Evolutionary conservation across 1,140 invertebrate genomes (phyloP), one percentile per base, ranked within the genome.

Genomic region (Thaumetopoea pityocampa): DNA sequence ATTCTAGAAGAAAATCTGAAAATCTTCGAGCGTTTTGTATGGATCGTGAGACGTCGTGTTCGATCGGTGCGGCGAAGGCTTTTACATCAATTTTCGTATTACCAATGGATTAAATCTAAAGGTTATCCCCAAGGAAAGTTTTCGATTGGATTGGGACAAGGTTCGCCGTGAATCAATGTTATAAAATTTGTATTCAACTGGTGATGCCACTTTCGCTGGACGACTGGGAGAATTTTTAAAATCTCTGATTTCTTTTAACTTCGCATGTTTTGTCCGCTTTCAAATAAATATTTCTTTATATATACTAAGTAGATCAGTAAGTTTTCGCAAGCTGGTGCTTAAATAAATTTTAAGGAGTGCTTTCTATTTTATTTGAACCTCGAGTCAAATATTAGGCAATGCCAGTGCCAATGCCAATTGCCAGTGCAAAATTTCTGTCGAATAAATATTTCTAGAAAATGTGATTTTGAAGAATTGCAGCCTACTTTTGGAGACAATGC

Each of bases 81-180:
- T 73, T 78, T 79, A 80, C 76, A 77, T 83, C 76, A 83, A 83
- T 83, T 83, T 80, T 80, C 74, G 73, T 72, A 83, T 83, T 83
- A 83, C 70, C 71, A 58, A 83, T 76, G 76, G 76, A 83, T 83
- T 80, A 80, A 77, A 79, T 74, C 64, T 63, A 68, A 68, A 66
- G 74, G 68, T 76, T 67, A 64, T 62, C 52, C 65, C 64, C 60
- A 59, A 34, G 54, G 49, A 71, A 81, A 76, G 46, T 73, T 78
- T 70, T 38, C 65, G 63, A 70, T 78, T 78, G 67, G 68, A 74
- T 70, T 64, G 60, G 58, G 48, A 57, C 48, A 43, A 33, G 41
- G 59, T 46, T 49, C 51, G 56, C 64, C 61, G 67, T 76, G 72
- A 83, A 73, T 76, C 71, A 82, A 73, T 67, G 71, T 73, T 67